Conservation (phyloP, 2,888 invertebrate genomes). For the Aporophyla nigra region DNA sequence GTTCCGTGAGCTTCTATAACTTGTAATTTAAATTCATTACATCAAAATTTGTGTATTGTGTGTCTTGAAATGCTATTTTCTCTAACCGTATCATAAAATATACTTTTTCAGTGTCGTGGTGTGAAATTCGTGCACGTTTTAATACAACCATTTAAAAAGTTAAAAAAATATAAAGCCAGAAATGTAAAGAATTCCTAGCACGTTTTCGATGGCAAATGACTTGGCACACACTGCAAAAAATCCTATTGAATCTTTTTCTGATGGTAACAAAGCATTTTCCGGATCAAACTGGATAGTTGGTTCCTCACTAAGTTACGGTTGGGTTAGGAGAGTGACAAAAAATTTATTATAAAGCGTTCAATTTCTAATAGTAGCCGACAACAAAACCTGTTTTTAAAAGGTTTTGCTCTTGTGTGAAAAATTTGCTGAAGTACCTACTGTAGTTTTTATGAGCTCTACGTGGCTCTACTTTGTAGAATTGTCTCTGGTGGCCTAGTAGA, state of each 20-base stretch:
- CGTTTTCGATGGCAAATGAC: constrained; percentile 15
- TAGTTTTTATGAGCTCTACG: neutral
- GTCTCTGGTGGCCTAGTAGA: neutral
- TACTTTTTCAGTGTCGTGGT: constrained; percentile 5
- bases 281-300: constrained; percentile 1
- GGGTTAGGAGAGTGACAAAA: neutral
- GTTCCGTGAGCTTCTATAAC: constrained; percentile 66
- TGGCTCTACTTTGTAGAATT: neutral
- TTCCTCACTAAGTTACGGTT: constrained; percentile 2
- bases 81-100: constrained; percentile 9
- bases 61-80: constrained; percentile 35
- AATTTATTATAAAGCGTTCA: constrained; percentile 1
- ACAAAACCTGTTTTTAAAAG: neutral
- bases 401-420: neutral
- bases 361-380: constrained; percentile 8
- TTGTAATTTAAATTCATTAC: constrained; percentile 51
- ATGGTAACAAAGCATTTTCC: constrained; percentile 19
- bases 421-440: neutral
- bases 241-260: constrained; percentile 24
- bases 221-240: constrained; percentile 41
- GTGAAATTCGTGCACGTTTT: constrained; percentile 26
- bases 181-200: constrained; percentile 23
- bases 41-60: constrained; percentile 29
- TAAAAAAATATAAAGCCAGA: constrained; percentile 12
- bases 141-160: constrained; percentile 1